Base-by-base conservation (phyloP, 2,888 invertebrate genomes). In the Endotricha flammealis region DNA sequence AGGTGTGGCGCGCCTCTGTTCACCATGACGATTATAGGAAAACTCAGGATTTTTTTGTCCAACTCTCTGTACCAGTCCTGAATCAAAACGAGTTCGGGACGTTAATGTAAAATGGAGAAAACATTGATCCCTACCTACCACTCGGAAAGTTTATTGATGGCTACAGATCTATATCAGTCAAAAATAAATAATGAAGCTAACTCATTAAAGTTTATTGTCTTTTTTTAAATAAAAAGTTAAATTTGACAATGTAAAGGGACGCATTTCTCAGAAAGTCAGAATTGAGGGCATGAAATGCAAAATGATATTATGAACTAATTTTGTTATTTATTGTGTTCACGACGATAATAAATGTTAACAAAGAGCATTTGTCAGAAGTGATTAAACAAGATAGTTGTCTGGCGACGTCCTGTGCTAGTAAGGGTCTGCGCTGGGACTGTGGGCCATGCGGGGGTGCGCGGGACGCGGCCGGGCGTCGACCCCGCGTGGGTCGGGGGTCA, bases 401-500 rank as follows among this genome's bases (percentile, higher is more conserved):
- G 64, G 48, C 47, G 51, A 57, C 48, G 63, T 68, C 64, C 65
- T 66, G 70, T 56, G 51, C 46, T 41, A 38, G 45, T 48, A 53
- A 58, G 62, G 60, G 60, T 45, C 44, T 23, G 39, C 29, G 31
- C n/a, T n/a, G n/a, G n/a, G n/a, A n/a, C n/a, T n/a, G n/a, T n/a
- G 38, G 42, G 45, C 29, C 22, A 24, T 39, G 52, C 44, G 36
- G 50, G 46, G 44, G 55, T 33, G 56, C 49, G 62, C 52, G 59
- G 51, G 54, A 42, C 48, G 50, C 36, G 52, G 47, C 43, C 72
- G 83, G 77, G 51, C 86, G 56, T 73, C 77, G 83, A 85, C 75
- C 85, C 64, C 71, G 77, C 74, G 80, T 77, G 80, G 83, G 85
- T 85, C 86, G 81, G 64, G 81, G 86, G 86, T 85, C 82, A 83